Evolutionary conservation across 1,140 invertebrate species (phyloP).

Genomic region (Habropoda laboriosa): DNA sequence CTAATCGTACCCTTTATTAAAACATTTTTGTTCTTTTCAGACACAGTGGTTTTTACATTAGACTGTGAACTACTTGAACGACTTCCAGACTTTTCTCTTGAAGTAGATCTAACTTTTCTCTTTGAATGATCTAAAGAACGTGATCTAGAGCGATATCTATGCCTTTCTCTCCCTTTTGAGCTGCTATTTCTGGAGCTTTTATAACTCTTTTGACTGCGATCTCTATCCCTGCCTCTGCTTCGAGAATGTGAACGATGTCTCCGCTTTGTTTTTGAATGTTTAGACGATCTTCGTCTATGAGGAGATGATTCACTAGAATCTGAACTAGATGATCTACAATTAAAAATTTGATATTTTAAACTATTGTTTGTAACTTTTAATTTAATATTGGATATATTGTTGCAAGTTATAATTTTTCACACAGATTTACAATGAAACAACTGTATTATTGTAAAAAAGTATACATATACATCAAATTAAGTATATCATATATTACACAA

Average conservation of each 20-base stretch:
- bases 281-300: slow-evolving; percentile 73
- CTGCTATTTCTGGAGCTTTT: slow-evolving; percentile 71
- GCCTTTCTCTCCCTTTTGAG: slow-evolving; percentile 75
- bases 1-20: slow-evolving; percentile 69
- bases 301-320: slow-evolving; percentile 75
- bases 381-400: slow-evolving; percentile 6
- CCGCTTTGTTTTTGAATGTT: slow-evolving; percentile 74
- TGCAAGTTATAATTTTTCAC: not conserved
- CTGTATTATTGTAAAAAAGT: not conserved
- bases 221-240: slow-evolving; percentile 73
- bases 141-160: slow-evolving; percentile 73
- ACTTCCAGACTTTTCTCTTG: slow-evolving; percentile 78
- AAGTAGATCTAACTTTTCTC: slow-evolving; percentile 74
- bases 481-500: not conserved
- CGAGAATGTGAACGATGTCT: slow-evolving; percentile 75
- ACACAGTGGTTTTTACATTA: slow-evolving; percentile 66
- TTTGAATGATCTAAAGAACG: slow-evolving; percentile 71
- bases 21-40: slow-evolving; percentile 67
- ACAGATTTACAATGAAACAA: not conserved
- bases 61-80: slow-evolving; percentile 79
- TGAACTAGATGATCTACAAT: slow-evolving; percentile 75
- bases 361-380: not conserved
- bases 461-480: not conserved
- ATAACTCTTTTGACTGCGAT: slow-evolving; percentile 67
- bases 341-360: not conserved